Conservation (phyloP, 1,140 invertebrate species). For the Daktulosphaira vitifoliae region DNA sequence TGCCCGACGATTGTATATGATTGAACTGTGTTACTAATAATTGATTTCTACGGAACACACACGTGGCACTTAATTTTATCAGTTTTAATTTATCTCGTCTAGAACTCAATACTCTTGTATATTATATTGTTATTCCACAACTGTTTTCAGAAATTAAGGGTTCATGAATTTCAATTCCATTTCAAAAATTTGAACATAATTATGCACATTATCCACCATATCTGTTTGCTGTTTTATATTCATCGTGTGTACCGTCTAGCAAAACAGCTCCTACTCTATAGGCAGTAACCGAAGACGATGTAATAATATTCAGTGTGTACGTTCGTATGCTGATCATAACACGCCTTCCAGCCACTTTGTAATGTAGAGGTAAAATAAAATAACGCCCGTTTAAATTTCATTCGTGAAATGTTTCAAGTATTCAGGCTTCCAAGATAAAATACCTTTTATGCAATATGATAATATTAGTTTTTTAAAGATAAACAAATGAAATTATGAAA, state of each 20-base stretch:
- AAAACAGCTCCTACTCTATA: not conserved
- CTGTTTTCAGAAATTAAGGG: not conserved
- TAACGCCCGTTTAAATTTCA: conserved; percentile 13
- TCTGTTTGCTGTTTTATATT: conserved; percentile 22
- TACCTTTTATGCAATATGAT: no score
- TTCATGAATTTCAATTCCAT: conserved; percentile 29
- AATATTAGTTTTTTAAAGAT: no score
- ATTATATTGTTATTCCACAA: not conserved
- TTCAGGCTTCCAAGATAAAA: no score
- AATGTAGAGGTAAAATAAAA: not conserved
- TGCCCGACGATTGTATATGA: no score
- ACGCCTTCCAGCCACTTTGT: not conserved
- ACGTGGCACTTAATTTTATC: no score
- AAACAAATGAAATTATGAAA: no score
- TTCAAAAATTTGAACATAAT: conserved; percentile 28
- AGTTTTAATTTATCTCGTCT: no score
- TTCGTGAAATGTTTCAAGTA: not conserved
- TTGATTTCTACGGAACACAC: no score
- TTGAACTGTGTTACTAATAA: no score
- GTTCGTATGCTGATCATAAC: not conserved
- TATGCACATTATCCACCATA: conserved; percentile 20
- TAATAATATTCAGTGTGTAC: conserved; percentile 9
- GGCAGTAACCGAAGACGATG: not conserved
- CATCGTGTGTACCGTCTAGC: conserved; percentile 16
- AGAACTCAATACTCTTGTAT: no score